Evolutionary conservation across 2,888 invertebrate species (phyloP).

Genomic region (Anodontia alba): DNA sequence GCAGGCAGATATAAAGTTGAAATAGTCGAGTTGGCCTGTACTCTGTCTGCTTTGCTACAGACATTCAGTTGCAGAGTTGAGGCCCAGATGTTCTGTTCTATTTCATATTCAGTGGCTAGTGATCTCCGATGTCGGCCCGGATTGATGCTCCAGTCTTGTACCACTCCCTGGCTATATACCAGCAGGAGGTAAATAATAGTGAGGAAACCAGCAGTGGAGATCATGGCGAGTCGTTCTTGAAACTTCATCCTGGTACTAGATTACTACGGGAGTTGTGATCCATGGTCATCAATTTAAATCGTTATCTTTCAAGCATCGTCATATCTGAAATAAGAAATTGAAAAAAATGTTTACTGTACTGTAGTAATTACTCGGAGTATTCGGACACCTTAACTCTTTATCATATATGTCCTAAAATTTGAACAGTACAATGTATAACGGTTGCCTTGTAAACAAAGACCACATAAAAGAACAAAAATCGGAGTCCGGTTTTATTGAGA

Average conservation of each 20-base stretch:
- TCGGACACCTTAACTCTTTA: too few species aligned
- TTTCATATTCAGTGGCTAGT: conserved; percentile 48
- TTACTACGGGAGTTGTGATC: neutral
- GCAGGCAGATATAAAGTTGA: conserved; percentile 70
- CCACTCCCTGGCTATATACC: conserved; percentile 55
- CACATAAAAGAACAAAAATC: too few species aligned
- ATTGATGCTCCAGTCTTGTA: conserved; percentile 51
- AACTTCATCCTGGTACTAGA: conserved; percentile 75
- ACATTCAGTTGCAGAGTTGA: conserved; percentile 17
- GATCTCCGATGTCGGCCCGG: conserved; percentile 46
- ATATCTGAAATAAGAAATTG: conserved; percentile 11
- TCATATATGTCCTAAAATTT: too few species aligned
- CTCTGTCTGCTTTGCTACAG: conserved; percentile 19
- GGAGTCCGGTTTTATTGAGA: too few species aligned
- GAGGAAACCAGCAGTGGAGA: conserved; percentile 62
- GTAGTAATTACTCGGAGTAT: too few species aligned
- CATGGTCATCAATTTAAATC: neutral
- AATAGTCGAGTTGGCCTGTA: conserved; percentile 58
- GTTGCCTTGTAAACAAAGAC: too few species aligned
- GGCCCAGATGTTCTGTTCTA: conserved; percentile 37
- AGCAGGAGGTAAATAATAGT: conserved; percentile 66
- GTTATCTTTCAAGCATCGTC: too few species aligned
- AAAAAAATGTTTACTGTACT: too few species aligned
- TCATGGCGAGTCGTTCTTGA: conserved; percentile 72
- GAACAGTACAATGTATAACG: too few species aligned